Conservation (phyloP, 2,888 invertebrate species). For the Drosophila kuntzei region DNA sequence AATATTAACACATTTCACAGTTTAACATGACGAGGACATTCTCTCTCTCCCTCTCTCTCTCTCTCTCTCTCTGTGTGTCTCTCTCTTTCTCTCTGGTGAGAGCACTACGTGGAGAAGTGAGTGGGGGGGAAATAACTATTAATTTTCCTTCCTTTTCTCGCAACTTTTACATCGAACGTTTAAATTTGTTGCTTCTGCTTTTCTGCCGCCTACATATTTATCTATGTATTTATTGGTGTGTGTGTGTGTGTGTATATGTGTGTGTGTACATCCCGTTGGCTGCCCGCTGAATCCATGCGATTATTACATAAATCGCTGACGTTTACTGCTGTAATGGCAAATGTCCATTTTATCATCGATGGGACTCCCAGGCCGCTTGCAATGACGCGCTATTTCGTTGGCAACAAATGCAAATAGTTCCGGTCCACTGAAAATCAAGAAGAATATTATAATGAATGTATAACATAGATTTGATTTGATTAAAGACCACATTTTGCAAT, state of each 20-base stretch:
- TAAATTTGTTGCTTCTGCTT: slow-evolving; percentile 8
- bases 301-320: slow-evolving; percentile 89
- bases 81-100: not conserved
- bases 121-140: not conserved
- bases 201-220: slow-evolving; percentile 10
- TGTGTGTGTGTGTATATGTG: slow-evolving; percentile 2
- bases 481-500: not conserved
- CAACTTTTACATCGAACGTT: not conserved
- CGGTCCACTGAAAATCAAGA: slow-evolving; percentile 80
- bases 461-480: not conserved
- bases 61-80: not conserved
- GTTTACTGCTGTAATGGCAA: slow-evolving; percentile 90
- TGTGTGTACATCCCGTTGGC: slow-evolving; percentile 11
- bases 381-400: slow-evolving; percentile 90
- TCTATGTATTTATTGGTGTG: slow-evolving; percentile 9
- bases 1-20: slow-evolving; percentile 5
- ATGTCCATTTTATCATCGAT: slow-evolving; percentile 92
- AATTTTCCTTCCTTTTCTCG: not conserved
- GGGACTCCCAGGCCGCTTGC: slow-evolving; percentile 89
- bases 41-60: not conserved
- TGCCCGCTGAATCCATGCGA: slow-evolving; percentile 4
- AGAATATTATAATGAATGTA: not conserved
- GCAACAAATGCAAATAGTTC: slow-evolving; percentile 91
- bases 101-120: not conserved
- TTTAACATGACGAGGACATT: not conserved